A percentile compares a stretch with the other conserved stretches of the same genome.
Conservation (phyloP, 2,113 vertebrate species). For the Argyrosomus japonicus region DNA sequence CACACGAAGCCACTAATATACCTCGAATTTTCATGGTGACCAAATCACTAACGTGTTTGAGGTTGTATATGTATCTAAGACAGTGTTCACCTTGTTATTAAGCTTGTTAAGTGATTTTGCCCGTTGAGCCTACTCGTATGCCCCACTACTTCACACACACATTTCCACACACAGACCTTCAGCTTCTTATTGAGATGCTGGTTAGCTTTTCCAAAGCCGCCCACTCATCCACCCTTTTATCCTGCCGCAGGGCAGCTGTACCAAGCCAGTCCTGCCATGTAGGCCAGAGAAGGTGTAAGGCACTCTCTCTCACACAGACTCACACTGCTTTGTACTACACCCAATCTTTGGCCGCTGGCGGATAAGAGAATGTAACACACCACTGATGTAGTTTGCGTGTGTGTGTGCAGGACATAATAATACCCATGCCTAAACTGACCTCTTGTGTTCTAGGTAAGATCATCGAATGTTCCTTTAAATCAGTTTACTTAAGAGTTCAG, state of each 20-base stretch:
- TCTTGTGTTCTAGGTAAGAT: slow-evolving; percentile 38
- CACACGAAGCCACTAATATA: neutral
- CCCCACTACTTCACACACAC: slow-evolving; percentile 18
- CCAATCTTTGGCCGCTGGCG: slow-evolving; percentile 43
- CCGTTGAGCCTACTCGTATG: slow-evolving; percentile 43
- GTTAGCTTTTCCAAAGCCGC: slow-evolving; percentile 68
- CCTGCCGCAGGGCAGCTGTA: slow-evolving; percentile 65
- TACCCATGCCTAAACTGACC: slow-evolving; percentile 42
- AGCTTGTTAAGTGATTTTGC: slow-evolving; percentile 45
- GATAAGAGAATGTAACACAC: slow-evolving; percentile 53
- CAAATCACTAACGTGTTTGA: neutral
- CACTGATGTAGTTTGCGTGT: slow-evolving; percentile 9
- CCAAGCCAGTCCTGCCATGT: slow-evolving; percentile 59
- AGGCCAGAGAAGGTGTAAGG: slow-evolving; percentile 54
- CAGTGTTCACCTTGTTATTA: slow-evolving; percentile 38
- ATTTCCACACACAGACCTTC: slow-evolving; percentile 39
- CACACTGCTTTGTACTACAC: slow-evolving; percentile 30
- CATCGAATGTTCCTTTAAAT: slow-evolving; percentile 43
- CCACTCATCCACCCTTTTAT: slow-evolving; percentile 70
- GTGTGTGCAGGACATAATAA: slow-evolving; percentile 3
- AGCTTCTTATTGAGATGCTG: slow-evolving; percentile 62
- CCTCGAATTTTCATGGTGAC: neutral
- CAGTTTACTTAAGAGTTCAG: slow-evolving; percentile 18
- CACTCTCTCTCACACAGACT: slow-evolving; percentile 35
- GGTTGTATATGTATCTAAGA: neutral